These are phyloP conservation scores for Dasysyrphus tricinctus DNA, from an alignment of 2,888 invertebrate genomes.

Conservation along the genomic window DNA sequence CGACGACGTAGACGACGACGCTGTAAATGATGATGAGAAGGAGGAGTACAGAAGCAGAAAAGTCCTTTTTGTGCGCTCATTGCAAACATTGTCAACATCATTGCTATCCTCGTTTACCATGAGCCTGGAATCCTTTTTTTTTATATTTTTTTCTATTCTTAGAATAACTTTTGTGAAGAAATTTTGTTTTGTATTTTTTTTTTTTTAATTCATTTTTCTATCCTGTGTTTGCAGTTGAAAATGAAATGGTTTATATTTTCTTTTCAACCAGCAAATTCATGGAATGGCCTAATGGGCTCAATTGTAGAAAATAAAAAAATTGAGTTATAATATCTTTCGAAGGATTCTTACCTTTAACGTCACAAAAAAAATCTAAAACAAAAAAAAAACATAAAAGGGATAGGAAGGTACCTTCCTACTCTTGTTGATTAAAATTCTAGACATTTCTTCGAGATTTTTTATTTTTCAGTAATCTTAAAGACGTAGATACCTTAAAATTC, in stretches of 20 bases:
- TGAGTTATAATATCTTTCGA: not conserved
- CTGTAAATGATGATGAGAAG: slow-evolving; percentile 9
- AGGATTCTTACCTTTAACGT: slow-evolving; percentile 34
- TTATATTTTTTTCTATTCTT: slow-evolving; percentile 30
- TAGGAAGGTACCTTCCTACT: not conserved
- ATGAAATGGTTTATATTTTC: slow-evolving; percentile 40
- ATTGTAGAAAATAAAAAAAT: slow-evolving; percentile 3
- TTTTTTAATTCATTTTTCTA: not conserved
- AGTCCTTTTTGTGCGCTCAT: slow-evolving; percentile 65
- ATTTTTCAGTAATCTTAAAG: slow-evolving; percentile 23
- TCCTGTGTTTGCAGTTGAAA: slow-evolving; percentile 44
- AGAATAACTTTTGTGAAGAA: slow-evolving; percentile 56
- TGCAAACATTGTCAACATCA: slow-evolving; percentile 69
- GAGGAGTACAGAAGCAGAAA: slow-evolving; percentile 5
- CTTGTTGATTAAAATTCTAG: slow-evolving; percentile 34
- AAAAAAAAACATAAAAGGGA: not conserved
- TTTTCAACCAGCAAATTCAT: slow-evolving; percentile 45
- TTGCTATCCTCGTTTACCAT: slow-evolving; percentile 60
- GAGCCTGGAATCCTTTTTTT: slow-evolving; percentile 41
- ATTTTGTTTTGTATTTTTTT: slow-evolving; percentile 12
- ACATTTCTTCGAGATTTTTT: slow-evolving; percentile 26
- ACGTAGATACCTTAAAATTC: not conserved
- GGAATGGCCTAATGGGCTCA: slow-evolving; percentile 59
- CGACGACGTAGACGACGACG: not conserved
- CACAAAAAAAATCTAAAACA: slow-evolving; percentile 16